phyloP scores from a whole-genome alignment of 2,113 vertebrate genomes.

The Mormyrus iriodes region DNA sequence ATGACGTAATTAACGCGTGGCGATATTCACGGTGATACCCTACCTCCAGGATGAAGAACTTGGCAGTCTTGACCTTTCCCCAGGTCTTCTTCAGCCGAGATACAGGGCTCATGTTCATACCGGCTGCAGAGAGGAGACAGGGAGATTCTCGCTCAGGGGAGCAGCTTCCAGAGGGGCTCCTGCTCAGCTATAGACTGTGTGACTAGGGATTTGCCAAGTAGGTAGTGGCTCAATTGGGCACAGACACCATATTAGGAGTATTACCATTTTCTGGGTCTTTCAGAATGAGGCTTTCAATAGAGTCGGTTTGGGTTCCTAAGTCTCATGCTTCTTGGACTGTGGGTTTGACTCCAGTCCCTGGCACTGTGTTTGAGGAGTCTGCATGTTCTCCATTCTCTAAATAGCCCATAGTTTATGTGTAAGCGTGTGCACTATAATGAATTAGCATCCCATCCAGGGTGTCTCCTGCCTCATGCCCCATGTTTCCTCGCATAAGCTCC shows the following conservation, averaged over 20 bases:
- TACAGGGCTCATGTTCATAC: constrained; percentile 94
- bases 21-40: constrained; percentile 20
- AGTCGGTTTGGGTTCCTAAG: background rate
- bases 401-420: background rate
- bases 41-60: constrained; percentile 92
- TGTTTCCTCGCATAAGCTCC: background rate
- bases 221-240: background rate
- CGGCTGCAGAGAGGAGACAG: constrained; percentile 55
- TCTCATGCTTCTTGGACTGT: background rate
- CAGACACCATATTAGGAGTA: background rate
- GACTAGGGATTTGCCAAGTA: background rate
- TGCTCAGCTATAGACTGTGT: background rate
- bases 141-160: background rate
- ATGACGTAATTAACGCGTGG: background rate
- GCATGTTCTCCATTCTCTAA: background rate
- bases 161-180: background rate
- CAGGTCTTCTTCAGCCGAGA: constrained; percentile 91
- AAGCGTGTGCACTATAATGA: background rate
- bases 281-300: background rate
- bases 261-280: background rate
- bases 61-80: constrained; percentile 92
- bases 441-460: background rate
- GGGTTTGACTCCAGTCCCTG: background rate
- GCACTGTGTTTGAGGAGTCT: background rate
- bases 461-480: background rate